Percentiles rank a stretch among this genome's conserved stretches.
Conservation (phyloP, 2,888 invertebrate genomes). For the Dasypogon diadema region DNA sequence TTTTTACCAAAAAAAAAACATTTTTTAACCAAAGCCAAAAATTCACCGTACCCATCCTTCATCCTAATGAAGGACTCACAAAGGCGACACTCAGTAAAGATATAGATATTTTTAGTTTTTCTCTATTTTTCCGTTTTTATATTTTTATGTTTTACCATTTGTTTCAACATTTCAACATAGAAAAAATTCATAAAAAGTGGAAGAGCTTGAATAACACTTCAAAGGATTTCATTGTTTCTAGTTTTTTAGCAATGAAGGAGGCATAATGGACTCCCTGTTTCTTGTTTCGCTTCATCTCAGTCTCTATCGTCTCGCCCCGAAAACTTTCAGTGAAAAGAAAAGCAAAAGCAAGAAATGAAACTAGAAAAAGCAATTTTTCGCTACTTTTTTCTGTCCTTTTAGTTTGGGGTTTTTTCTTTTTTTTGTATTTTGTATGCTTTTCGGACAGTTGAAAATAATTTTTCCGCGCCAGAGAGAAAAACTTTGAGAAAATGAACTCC, state of each 20-base stretch:
- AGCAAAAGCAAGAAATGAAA: conserved; percentile 48
- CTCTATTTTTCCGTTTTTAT: conserved; percentile 18
- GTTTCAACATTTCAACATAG: conserved; percentile 16
- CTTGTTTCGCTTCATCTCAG: conserved; percentile 44
- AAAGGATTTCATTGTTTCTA: conserved; percentile 50
- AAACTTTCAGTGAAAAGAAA: conserved; percentile 38
- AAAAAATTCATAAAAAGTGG: conserved; percentile 26
- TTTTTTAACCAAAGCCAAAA: conserved; percentile 28
- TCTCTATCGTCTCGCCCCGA: conserved; percentile 41
- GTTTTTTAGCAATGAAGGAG: conserved; percentile 34
- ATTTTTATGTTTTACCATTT: conserved; percentile 34
- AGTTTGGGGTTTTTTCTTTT: conserved; percentile 16
- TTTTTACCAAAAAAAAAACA: conserved; percentile 33
- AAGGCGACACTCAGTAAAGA: conserved; percentile 8
- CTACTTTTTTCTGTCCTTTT: conserved; percentile 43
- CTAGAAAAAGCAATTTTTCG: conserved; percentile 50
- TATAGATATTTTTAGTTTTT: conserved; percentile 3
- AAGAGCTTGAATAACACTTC: conserved; percentile 47
- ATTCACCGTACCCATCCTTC: conserved; percentile 32
- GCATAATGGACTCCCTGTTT: conserved; percentile 44
- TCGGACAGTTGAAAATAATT: conserved; percentile 48
- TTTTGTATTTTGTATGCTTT: conserved; percentile 45
- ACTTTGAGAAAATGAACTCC: conserved; percentile 35
- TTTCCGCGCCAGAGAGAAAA: conserved; percentile 41
- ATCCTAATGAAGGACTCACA: conserved; percentile 44